A percentile compares a stretch with the other conserved stretches of the same genome.
Conservation (phyloP, 2,888 invertebrate genomes). For the Eumerus sabulonum region DNA sequence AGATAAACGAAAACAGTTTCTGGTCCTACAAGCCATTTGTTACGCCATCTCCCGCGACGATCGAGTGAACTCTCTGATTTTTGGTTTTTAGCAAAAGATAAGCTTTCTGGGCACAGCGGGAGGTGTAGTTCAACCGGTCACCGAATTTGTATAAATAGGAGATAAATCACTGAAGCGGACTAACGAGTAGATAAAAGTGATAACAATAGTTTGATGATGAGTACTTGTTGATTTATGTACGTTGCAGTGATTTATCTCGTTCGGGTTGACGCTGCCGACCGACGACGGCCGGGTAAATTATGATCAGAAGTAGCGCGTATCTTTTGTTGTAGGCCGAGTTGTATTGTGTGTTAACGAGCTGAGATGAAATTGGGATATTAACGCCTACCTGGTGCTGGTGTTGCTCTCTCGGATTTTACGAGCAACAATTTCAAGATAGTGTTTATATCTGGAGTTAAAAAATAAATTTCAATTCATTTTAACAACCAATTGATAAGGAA, state of each 20-base stretch:
- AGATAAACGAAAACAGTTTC: neutral
- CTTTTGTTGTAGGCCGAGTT: neutral
- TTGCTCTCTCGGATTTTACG: no score
- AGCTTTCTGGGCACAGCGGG: slow-evolving; percentile 53
- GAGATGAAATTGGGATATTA: slow-evolving; percentile 34
- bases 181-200: slow-evolving; percentile 40
- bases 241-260: slow-evolving; percentile 40
- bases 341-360: slow-evolving; percentile 19
- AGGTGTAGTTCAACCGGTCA: slow-evolving; percentile 11
- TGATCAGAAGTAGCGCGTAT: slow-evolving; percentile 40
- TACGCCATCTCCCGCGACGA: neutral
- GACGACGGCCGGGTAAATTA: slow-evolving; percentile 43
- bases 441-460: no score
- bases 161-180: slow-evolving; percentile 47
- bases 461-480: no score
- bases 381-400: slow-evolving; percentile 38
- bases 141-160: slow-evolving; percentile 61
- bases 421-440: no score
- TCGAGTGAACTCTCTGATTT: slow-evolving; percentile 5
- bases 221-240: slow-evolving; percentile 52
- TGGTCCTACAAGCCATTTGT: slow-evolving; percentile 15
- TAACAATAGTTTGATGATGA: slow-evolving; percentile 59
- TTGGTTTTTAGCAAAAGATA: slow-evolving; percentile 39
- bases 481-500: no score
- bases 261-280: slow-evolving; percentile 11